Conservation (phyloP, 2,113 vertebrate species). For the Lepus americanus region DNA sequence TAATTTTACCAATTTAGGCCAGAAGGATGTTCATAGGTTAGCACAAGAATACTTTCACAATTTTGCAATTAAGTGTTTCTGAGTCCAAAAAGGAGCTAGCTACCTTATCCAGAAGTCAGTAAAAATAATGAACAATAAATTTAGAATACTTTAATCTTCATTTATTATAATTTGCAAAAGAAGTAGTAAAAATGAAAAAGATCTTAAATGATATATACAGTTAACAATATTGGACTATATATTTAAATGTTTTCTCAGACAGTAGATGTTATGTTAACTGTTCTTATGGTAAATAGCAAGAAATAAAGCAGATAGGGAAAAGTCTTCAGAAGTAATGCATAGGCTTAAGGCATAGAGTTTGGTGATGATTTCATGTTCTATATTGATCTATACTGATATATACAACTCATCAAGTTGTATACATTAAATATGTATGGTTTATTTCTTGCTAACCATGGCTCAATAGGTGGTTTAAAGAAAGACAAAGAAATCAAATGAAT, state of each 20-base stretch:
- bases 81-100: neutral
- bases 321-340: neutral
- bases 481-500: neutral
- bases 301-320: neutral
- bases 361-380: neutral
- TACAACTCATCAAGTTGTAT: neutral
- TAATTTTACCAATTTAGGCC: neutral
- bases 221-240: neutral
- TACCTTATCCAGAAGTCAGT: neutral
- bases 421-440: neutral
- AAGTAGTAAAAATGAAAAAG: neutral
- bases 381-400: no score
- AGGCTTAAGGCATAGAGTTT: neutral
- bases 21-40: neutral
- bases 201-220: neutral
- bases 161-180: neutral
- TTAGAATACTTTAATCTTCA: neutral
- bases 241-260: neutral
- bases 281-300: neutral
- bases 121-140: neutral
- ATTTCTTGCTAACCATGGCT: neutral
- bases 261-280: neutral
- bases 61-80: neutral
- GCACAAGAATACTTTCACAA: neutral
- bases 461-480: neutral